Conservation (phyloP, 1,140 invertebrate genomes). For the Chelonus insularis region DNA sequence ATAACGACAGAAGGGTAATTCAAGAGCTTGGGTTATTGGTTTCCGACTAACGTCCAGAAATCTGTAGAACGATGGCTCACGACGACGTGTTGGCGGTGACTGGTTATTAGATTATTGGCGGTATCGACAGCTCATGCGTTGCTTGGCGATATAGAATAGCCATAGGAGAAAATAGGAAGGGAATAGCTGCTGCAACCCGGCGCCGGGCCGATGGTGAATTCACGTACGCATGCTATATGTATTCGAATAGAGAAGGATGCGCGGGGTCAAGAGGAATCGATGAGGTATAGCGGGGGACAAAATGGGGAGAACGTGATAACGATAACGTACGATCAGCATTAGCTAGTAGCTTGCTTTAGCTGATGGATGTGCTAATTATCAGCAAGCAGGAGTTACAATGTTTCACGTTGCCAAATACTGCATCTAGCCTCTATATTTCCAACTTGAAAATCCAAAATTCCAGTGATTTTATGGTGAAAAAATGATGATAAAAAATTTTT, state of each 20-base stretch:
- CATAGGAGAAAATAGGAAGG: slow-evolving; percentile 18
- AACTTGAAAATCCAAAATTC: slow-evolving; percentile 17
- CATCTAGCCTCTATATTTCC: slow-evolving; percentile 32
- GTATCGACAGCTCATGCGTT: slow-evolving; percentile 57
- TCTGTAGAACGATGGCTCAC: slow-evolving; percentile 53
- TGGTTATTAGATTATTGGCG: slow-evolving; percentile 61
- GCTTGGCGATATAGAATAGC: slow-evolving; percentile 36
- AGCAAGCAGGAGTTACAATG: slow-evolving; percentile 61
- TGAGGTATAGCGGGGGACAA: slow-evolving; percentile 36
- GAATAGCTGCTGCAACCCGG: slow-evolving; percentile 7
- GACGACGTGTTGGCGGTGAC: slow-evolving; percentile 51
- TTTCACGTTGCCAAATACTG: slow-evolving; percentile 33
- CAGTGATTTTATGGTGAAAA: too few relatives aligned
- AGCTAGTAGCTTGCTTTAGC: slow-evolving; percentile 58
- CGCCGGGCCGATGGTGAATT: slow-evolving; percentile 25
- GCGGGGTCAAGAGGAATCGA: slow-evolving; percentile 11
- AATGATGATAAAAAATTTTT: too few relatives aligned
- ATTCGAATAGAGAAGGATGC: slow-evolving; percentile 24
- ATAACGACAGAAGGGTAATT: not conserved
- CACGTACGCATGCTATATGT: slow-evolving; percentile 19
- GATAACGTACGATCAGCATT: slow-evolving; percentile 62
- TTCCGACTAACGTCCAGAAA: slow-evolving; percentile 47
- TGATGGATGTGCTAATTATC: slow-evolving; percentile 63
- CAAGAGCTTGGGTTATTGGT: slow-evolving; percentile 44
- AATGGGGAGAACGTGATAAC: slow-evolving; percentile 54